These are phyloP conservation scores for Dermochelys coriacea DNA, from an alignment of 2,797 vertebrate genomes.

Conservation along the genomic window DNA sequence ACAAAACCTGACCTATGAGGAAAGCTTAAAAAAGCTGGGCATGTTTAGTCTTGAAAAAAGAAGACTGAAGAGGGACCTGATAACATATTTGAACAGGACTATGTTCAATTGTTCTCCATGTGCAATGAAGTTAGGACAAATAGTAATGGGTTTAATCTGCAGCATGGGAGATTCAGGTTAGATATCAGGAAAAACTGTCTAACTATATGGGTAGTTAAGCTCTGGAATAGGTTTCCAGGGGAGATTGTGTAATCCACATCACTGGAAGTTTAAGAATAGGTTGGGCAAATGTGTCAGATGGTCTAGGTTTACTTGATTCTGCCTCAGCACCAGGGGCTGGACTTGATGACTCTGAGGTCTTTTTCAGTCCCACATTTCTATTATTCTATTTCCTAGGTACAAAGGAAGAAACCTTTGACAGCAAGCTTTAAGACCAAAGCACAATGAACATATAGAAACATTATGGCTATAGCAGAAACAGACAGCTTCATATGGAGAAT, in stretches of 20 bases:
- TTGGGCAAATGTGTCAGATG: not conserved
- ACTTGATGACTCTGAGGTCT: not conserved
- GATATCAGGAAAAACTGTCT: not conserved
- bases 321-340: not conserved
- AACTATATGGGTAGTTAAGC: not conserved
- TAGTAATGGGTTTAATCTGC: not conserved
- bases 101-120: not conserved
- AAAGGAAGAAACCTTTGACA: not conserved
- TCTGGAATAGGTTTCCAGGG: not conserved
- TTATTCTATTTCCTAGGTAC: not conserved
- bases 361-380: not conserved
- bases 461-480: not conserved
- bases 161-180: not conserved
- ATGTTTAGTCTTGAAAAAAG: not conserved
- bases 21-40: not conserved
- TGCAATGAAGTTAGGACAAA: not conserved
- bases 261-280: not conserved
- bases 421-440: slow-evolving; percentile 2
- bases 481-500: slow-evolving; percentile 1
- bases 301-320: not conserved
- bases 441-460: slow-evolving; percentile 18
- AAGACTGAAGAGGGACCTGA: not conserved
- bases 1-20: not conserved
- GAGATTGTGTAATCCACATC: not conserved
- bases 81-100: not conserved